Evolutionary conservation across 2,888 invertebrate genomes (phyloP).

Genomic region (Drosophila birchii): DNA sequence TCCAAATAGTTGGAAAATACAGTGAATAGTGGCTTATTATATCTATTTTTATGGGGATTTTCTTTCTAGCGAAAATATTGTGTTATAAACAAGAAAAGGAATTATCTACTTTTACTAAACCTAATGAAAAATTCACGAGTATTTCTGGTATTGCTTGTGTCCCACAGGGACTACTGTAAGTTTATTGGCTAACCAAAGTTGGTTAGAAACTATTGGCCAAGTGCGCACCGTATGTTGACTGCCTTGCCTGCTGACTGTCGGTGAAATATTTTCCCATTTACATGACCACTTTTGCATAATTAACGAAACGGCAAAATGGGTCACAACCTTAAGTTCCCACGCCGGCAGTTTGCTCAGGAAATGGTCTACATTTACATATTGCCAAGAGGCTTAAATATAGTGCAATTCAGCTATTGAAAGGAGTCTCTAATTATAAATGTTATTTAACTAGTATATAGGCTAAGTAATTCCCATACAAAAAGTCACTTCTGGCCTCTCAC

Average conservation of each 20-base stretch:
- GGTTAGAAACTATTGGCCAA: slow-evolving; percentile 2
- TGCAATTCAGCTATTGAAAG: no score
- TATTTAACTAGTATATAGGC: neutral
- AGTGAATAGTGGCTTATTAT: neutral
- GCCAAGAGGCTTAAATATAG: neutral
- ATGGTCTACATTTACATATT: neutral
- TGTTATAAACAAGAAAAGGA: slow-evolving; percentile 1
- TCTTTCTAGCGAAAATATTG: neutral
- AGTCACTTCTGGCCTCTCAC: slow-evolving; percentile 85
- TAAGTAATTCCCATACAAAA: neutral
- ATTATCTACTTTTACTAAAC: neutral
- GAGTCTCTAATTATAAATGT: no score
- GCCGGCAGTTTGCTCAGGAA: slow-evolving; percentile 34
- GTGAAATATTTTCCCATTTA: slow-evolving; percentile 52
- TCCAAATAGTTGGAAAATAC: neutral
- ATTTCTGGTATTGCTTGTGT: neutral
- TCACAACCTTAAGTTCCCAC: slow-evolving; percentile 12
- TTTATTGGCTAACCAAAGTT: slow-evolving; percentile 10
- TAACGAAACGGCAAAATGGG: slow-evolving; percentile 41
- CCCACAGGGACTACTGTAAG: neutral
- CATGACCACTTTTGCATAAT: slow-evolving; percentile 60
- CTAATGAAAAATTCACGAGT: neutral
- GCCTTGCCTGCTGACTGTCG: slow-evolving; percentile 55
- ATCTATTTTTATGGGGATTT: neutral
- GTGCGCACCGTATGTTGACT: slow-evolving; percentile 49